Evolutionary conservation across 2,797 vertebrate genomes (phyloP), one percentile per base, ranked within the genome.

Genomic region (Sphenodon punctatus): DNA sequence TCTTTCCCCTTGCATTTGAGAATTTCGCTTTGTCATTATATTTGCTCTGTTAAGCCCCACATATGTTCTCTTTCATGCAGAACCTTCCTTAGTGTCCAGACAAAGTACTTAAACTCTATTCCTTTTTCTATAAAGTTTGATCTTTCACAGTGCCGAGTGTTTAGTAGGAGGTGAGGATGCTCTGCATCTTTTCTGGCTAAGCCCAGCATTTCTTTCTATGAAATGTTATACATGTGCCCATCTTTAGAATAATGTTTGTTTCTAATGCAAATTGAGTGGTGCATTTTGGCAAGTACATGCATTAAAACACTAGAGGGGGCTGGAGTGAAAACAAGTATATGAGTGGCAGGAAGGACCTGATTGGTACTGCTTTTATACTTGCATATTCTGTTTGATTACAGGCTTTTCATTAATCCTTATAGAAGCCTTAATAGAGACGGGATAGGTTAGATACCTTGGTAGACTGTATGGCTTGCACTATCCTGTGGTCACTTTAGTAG

Each of bases 281-380:
- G 11, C 11, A 4, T 45, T 39, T 22, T 6, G 20, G 22, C 19
- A 39, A 73, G 34, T 43, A 65, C 11, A 10, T 69, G 34, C 8
- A 36, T 32, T 48, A 67, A 55, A 56, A 51, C 67, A 66, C 56
- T 9, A 82, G 86, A 48, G 63, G 48, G 75, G 84, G 51, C 69
- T 53, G 78, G 23, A 38, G 46, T 75, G 58, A 75, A 76, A 71
- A 64, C 32, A 51, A 75, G 14, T 63, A 59, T 34, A 22, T 1
- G 12, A 42, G 56, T 45, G 43, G 42, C 39, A 65, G 17, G 5
- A 48, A 27, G 55, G 63, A 10, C 23, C 15, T 43, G 4, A 7
- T 64, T 15, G n/a, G n/a, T n/a, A n/a, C n/a, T n/a, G n/a, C n/a
- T n/a, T n/a, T n/a, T n/a, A n/a, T n/a, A n/a, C n/a, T n/a, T n/a